Base-by-base conservation (phyloP, 1,140 invertebrate species). In the Drosophila santomea region DNA sequence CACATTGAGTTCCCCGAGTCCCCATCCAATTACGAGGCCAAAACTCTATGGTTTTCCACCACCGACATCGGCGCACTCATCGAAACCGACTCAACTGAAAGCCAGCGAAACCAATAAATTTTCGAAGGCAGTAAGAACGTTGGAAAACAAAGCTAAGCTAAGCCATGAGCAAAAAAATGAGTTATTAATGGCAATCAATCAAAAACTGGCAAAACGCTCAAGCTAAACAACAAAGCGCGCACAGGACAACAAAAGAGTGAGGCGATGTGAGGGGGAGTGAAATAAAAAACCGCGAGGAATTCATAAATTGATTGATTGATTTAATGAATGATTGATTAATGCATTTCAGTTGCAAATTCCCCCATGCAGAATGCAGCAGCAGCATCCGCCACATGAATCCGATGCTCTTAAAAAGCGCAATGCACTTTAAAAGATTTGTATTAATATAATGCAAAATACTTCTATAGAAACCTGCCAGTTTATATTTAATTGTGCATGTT, bases 301-400 rank as follows among this genome's bases (percentile, higher is more conserved):
- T 82, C 75, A 88, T 88, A 78, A 88, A 89, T 84, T 89, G 84
- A 89, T 89, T 89, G 84, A 89, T 89, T 89, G 84, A 89, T 89
- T 89, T 89, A 89, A 89, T 89, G 84, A 89, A 89, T 89, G 84
- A 89, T 89, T 89, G 84, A 89, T 89, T 89, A 89, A 89, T 89
- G 84, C 84, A 89, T 89, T 80, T 84, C 84, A 80, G 80, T 88
- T 89, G 84, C 84, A 89, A 88, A 88, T 88, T 77, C 84, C 82
- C 66, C 74, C 75, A 89, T 88, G 82, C 84, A 83, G 79, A 89
- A 89, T 86, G 83, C 56, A 38, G 48, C 55, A 74, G 43, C 43
- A 39, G 14, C 38, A 14, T 14, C 38, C 20, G 44, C 51, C 56
- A 50, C 35, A 48, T 59, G 20, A 15, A 55, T 50, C 55, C 28